A percentile compares a stretch with the other conserved stretches of the same genome.
phyloP scores from a whole-genome alignment of 2,888 invertebrate species.

The Tetragonisca angustula region DNA sequence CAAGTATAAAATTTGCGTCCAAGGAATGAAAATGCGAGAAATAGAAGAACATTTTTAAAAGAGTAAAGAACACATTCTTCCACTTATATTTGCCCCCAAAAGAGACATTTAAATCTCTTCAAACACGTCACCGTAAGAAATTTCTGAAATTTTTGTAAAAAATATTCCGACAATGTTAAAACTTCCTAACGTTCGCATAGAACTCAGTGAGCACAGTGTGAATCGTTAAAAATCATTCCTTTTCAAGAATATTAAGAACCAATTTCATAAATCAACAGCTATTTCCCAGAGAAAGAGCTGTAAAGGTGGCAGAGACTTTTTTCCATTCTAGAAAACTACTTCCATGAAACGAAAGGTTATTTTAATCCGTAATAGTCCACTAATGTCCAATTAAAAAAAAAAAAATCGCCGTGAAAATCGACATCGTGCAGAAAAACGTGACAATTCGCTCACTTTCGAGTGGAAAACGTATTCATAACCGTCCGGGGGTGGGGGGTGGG shows the following conservation, averaged over 20 bases:
- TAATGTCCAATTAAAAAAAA: not conserved
- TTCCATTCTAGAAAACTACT: not conserved
- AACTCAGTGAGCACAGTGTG: no score
- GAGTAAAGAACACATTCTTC: no score
- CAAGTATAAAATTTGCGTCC: no score
- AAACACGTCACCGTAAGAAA: no score
- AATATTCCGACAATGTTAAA: no score
- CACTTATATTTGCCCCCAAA: no score
- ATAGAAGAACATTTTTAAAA: no score
- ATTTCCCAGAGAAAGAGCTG: not conserved
- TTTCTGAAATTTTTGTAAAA: not conserved
- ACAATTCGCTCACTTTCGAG: conserved; percentile 3
- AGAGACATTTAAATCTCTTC: no score
- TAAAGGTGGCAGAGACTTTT: not conserved
- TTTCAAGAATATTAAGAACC: not conserved
- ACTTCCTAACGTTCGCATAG: not conserved
- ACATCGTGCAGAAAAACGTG: not conserved
- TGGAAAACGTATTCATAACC: not conserved
- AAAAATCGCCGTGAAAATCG: conserved; percentile 6
- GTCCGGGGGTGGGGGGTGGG: no score
- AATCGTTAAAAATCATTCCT: not conserved
- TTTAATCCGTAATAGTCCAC: not conserved
- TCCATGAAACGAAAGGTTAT: not conserved
- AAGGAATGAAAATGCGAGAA: no score
- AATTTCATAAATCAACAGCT: not conserved